Evolutionary conservation across 92 coral and sea anemone genomes (phyloP).

Genomic region (Scolanthus callimorphus): DNA sequence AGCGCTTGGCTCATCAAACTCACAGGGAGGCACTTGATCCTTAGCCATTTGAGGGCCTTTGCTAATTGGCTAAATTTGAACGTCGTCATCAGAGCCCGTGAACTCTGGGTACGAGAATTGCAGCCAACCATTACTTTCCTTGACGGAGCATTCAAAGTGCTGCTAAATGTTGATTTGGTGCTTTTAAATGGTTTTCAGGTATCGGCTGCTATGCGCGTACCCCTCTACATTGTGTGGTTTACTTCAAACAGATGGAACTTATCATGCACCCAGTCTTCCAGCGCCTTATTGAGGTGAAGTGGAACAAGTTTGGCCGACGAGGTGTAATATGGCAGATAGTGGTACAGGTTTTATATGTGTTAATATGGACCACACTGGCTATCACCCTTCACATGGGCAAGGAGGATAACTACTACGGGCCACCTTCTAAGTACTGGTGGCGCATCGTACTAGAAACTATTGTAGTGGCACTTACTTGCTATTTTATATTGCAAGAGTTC

Average conservation of each 20-base stretch:
- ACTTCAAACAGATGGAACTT: conserved; percentile 89
- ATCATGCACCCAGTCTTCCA: conserved; percentile 98
- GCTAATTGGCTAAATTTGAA: too few relatives aligned
- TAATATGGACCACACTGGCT: conserved; percentile 84
- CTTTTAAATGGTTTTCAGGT: too few relatives aligned
- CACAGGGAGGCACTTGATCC: too few relatives aligned
- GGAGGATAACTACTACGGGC: conserved; percentile 61
- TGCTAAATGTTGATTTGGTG: too few relatives aligned
- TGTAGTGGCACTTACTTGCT: conserved; percentile 70
- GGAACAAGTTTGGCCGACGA: conserved; percentile 85
- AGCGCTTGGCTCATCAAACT: too few relatives aligned
- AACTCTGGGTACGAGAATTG: too few relatives aligned
- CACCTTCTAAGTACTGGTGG: conserved; percentile 87
- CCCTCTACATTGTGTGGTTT: conserved; percentile 80
- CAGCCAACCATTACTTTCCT: too few relatives aligned
- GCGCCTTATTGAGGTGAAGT: conserved; percentile 88
- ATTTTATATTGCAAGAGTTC: conserved; percentile 79
- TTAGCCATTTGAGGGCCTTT: too few relatives aligned
- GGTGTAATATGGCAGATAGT: conserved; percentile 68
- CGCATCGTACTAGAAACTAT: conserved; percentile 83
- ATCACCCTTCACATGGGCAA: conserved; percentile 76
- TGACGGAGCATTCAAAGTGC: too few relatives aligned
- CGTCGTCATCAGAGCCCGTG: too few relatives aligned
- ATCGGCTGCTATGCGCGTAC: conserved; percentile 51
- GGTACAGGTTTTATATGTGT: conserved; percentile 71